phyloP scores from a whole-genome alignment of 2,888 invertebrate species.

The Caenorhabditis virilis region DNA sequence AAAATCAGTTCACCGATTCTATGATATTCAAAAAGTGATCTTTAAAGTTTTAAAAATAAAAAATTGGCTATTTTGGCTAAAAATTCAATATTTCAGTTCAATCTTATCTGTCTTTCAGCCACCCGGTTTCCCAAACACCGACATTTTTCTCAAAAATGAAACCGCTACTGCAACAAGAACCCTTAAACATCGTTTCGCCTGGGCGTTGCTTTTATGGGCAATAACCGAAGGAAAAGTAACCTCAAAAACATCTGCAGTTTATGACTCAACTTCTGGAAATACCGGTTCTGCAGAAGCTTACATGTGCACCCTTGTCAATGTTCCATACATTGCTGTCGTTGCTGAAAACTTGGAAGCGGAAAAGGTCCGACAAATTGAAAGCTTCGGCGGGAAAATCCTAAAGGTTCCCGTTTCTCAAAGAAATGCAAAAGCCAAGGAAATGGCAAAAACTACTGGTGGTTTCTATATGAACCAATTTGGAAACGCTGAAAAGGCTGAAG shows the following conservation, averaged over 20 bases:
- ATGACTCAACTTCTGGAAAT: constrained; percentile 62
- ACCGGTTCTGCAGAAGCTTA: constrained; percentile 64
- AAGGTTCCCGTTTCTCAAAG: constrained; percentile 37
- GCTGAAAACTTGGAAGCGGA: constrained; percentile 56
- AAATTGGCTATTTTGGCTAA: too few species aligned
- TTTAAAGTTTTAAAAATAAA: too few species aligned
- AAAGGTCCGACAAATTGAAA: constrained; percentile 54
- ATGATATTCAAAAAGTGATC: too few species aligned
- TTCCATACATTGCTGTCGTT: constrained; percentile 58
- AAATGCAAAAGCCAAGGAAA: constrained; percentile 35
- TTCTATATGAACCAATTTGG: constrained; percentile 63
- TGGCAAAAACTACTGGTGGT: constrained; percentile 48
- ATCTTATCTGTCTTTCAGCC: too few species aligned
- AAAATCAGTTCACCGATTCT: too few species aligned
- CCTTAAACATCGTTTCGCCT: constrained; percentile 61
- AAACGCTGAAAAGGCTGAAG: constrained; percentile 61
- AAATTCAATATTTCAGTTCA: too few species aligned
- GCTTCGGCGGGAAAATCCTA: constrained; percentile 49
- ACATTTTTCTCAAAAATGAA: constrained; percentile 61
- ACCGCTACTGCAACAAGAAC: constrained; percentile 50
- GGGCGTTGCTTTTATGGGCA: constrained; percentile 62
- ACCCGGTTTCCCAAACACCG: constrained; percentile 43
- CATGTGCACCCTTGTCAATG: constrained; percentile 52
- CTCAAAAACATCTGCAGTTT: constrained; percentile 52
- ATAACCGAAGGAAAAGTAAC: constrained; percentile 52